A percentile compares a stretch with the other conserved stretches of the same genome.
phyloP scores from a whole-genome alignment of 2,797 vertebrate genomes.

The Danio aesculapii region DNA sequence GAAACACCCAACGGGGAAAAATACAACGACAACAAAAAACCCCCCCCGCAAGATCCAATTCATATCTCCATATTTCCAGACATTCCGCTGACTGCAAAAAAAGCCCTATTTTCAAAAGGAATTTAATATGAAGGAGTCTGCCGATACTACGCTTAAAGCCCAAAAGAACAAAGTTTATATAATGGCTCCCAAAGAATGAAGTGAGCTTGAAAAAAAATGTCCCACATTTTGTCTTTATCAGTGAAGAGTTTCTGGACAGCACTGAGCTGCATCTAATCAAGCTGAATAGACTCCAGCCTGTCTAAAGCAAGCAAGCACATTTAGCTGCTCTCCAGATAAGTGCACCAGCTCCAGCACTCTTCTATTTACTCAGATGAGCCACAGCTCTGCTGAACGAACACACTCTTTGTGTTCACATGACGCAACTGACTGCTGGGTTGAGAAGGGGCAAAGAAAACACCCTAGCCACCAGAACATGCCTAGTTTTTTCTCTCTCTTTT shows the following conservation, averaged over 20 bases:
- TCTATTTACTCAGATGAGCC: conserved; percentile 53
- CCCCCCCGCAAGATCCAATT: conserved; percentile 20
- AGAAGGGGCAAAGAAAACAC: conserved; percentile 65
- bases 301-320: conserved; percentile 57
- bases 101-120: conserved; percentile 6
- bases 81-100: conserved; percentile 8
- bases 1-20: background rate
- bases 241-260: conserved; percentile 32
- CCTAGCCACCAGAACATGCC: conserved; percentile 46
- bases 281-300: conserved; percentile 50
- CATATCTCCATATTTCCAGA: conserved; percentile 23
- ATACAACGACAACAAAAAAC: no score
- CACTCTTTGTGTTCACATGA: conserved; percentile 67
- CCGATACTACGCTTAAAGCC: conserved; percentile 4
- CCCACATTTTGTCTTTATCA: conserved; percentile 62
- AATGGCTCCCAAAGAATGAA: background rate
- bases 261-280: conserved; percentile 49
- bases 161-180: background rate
- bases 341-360: conserved; percentile 55
- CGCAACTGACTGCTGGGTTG: conserved; percentile 67
- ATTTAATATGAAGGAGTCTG: conserved; percentile 4
- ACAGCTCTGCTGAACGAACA: conserved; percentile 52
- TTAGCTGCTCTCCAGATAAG: conserved; percentile 55
- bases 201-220: conserved; percentile 36
- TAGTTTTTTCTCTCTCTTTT: conserved; percentile 50